Conservation (phyloP, 2,113 vertebrate genomes). For the Aphyosemion australe region DNA sequence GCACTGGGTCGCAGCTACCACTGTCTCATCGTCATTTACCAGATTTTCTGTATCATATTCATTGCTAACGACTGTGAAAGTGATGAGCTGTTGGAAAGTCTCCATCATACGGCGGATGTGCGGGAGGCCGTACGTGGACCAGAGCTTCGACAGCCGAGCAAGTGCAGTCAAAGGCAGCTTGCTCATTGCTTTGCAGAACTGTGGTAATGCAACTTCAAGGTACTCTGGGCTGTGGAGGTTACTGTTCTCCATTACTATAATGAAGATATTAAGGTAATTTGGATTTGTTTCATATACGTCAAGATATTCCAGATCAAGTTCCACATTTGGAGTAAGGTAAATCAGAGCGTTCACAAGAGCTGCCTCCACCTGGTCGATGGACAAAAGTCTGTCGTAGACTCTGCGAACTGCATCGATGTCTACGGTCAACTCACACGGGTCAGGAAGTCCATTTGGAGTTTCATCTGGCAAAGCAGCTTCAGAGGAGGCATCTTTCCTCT, state of each 20-base stretch:
- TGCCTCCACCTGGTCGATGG: conserved; percentile 91
- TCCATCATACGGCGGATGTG: conserved; percentile 94
- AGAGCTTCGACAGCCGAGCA: conserved; percentile 88
- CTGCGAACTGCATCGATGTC: conserved; percentile 91
- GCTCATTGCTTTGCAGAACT: conserved; percentile 98
- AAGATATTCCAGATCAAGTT: conserved; percentile 97
- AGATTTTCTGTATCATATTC: conserved; percentile 91
- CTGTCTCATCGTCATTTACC: conserved; percentile 94
- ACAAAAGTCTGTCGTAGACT: conserved; percentile 89
- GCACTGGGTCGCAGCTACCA: conserved; percentile 95
- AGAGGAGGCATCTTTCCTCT: conserved; percentile 81
- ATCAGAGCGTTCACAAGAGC: conserved; percentile 95
- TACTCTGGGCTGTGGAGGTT: conserved; percentile 99
- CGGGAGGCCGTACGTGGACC: conserved; percentile 87
- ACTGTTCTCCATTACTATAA: conserved; percentile 96
- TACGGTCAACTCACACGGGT: conserved; percentile 87
- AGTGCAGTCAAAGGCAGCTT: conserved; percentile 91
- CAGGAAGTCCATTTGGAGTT: conserved; percentile 77
- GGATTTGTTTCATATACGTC: conserved; percentile 92
- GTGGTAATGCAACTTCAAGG: conserved; percentile 92
- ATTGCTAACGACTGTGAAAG: conserved; percentile 96
- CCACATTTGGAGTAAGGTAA: conserved; percentile 94
- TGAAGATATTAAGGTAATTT: conserved; percentile 96
- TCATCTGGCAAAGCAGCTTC: conserved; percentile 70
- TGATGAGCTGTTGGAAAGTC: conserved; percentile 99